These are phyloP conservation scores for Lacanobia wlatinum DNA, from an alignment of 2,888 invertebrate species.

Conservation along the genomic window DNA sequence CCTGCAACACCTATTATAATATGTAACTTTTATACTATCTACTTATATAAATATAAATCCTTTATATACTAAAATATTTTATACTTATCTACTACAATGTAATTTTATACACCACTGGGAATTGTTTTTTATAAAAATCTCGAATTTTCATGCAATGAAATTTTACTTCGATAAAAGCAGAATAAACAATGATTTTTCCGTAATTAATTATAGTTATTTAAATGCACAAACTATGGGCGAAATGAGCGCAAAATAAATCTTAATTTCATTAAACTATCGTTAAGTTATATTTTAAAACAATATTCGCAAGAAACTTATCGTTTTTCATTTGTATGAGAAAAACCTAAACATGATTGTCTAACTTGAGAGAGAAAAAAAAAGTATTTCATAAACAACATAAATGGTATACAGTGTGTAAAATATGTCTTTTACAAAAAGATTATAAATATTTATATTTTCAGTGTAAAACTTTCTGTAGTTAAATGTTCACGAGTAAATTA, in stretches of 20 bases:
- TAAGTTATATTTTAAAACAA: conserved; percentile 29
- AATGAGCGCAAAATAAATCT: conserved; percentile 42
- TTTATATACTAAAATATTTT: conserved; percentile 63
- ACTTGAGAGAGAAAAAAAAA: conserved; percentile 49
- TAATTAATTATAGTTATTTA: conserved; percentile 1
- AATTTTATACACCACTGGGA: conserved; percentile 51
- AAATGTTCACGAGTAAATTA: conserved; percentile 72
- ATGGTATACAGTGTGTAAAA: conserved; percentile 41
- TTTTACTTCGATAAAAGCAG: conserved; percentile 7
- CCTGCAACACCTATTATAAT: conserved; percentile 37
- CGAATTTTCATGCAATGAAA: conserved; percentile 43
- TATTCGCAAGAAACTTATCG: conserved; percentile 1
- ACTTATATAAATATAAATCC: conserved; percentile 56
- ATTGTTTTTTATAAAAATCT: conserved; percentile 35
- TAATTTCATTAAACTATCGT: conserved; percentile 3
- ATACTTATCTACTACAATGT: conserved; percentile 54
- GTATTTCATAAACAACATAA: conserved; percentile 28
- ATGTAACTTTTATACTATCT: conserved; percentile 60
- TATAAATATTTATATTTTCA: conserved; percentile 52
- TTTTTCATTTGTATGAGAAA: background rate
- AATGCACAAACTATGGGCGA: conserved; percentile 45
- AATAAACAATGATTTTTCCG: background rate
- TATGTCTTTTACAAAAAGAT: conserved; percentile 51
- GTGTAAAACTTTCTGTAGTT: conserved; percentile 67
- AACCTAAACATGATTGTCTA: conserved; percentile 23